Evolutionary conservation across 2,113 vertebrate genomes (phyloP).

Genomic region (Cryptomyrus ogoouensis): DNA sequence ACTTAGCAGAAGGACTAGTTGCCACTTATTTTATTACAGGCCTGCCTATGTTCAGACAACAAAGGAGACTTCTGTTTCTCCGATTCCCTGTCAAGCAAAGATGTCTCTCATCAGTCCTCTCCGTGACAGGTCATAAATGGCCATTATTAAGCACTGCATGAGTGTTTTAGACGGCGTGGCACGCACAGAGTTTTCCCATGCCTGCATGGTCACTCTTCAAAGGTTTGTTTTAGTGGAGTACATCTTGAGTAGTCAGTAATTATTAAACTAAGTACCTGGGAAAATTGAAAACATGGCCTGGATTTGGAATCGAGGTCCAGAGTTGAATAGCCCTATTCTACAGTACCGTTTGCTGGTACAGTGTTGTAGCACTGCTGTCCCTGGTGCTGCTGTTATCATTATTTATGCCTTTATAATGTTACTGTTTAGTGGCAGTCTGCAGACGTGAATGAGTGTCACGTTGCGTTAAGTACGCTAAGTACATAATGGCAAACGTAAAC

Average conservation of each 20-base stretch:
- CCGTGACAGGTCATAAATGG: background rate
- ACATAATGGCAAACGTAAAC: background rate
- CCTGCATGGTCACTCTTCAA: background rate
- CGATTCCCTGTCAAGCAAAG: constrained; percentile 12
- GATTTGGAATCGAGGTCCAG: background rate
- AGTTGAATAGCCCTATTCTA: background rate
- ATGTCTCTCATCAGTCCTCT: background rate
- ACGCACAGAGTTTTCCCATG: constrained; percentile 7
- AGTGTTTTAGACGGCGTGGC: background rate
- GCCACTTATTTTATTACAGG: constrained; percentile 34
- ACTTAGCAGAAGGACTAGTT: constrained; percentile 26
- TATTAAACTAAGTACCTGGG: background rate
- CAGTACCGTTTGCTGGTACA: background rate
- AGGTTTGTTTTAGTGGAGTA: background rate
- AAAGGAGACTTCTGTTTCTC: constrained; percentile 15
- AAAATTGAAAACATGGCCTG: background rate
- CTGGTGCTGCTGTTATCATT: background rate
- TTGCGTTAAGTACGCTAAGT: background rate
- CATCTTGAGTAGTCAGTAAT: constrained; percentile 14
- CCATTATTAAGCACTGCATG: background rate
- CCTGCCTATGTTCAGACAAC: constrained; percentile 16
- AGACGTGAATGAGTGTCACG: background rate
- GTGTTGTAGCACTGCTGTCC: background rate
- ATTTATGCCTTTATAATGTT: background rate
- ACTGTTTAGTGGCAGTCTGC: background rate